A percentile compares a stretch with the other conserved stretches of the same genome.
These are phyloP conservation scores for Australoheros scitulus DNA, from an alignment of 2,113 vertebrate genomes.

Conservation along the genomic window DNA sequence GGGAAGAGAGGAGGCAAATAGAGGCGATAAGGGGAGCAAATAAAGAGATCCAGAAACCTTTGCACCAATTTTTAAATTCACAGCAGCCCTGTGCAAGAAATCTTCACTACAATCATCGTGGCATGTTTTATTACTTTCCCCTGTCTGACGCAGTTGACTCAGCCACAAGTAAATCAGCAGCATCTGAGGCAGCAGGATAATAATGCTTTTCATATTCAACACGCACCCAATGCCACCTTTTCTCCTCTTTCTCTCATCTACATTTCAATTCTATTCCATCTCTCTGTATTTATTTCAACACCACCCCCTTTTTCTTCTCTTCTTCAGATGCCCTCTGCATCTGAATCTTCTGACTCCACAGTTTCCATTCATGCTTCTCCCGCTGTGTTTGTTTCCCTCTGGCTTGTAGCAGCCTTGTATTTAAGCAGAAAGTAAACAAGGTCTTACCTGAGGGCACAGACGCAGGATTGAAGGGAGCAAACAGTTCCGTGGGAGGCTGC, in stretches of 20 bases:
- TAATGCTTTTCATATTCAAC: slow-evolving; percentile 67
- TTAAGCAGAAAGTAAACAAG: slow-evolving; percentile 36
- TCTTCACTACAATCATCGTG: slow-evolving; percentile 6
- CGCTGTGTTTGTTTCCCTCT: slow-evolving; percentile 24
- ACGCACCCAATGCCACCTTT: slow-evolving; percentile 46
- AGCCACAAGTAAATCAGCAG: slow-evolving; percentile 59
- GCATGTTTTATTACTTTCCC: slow-evolving; percentile 46
- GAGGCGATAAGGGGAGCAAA: background rate
- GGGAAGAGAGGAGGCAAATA: background rate
- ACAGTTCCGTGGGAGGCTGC: slow-evolving; percentile 91
- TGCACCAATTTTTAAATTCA: background rate
- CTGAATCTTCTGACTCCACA: slow-evolving; percentile 24
- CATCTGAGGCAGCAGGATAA: slow-evolving; percentile 55
- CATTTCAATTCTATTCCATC: slow-evolving; percentile 57
- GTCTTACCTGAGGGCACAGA: slow-evolving; percentile 97
- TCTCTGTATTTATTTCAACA: slow-evolving; percentile 41
- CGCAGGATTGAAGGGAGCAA: slow-evolving; percentile 91
- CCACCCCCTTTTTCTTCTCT: background rate
- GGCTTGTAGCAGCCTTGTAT: slow-evolving; percentile 18
- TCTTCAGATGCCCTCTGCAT: slow-evolving; percentile 7
- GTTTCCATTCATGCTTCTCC: slow-evolving; percentile 20
- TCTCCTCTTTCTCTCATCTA: slow-evolving; percentile 40
- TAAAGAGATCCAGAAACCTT: background rate
- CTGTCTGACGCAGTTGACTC: slow-evolving; percentile 17
- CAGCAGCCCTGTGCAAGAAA: slow-evolving; percentile 6